Evolutionary conservation across 2,113 vertebrate species (phyloP), one percentile per base, ranked within the genome.

Genomic region (Scatophagus argus): DNA sequence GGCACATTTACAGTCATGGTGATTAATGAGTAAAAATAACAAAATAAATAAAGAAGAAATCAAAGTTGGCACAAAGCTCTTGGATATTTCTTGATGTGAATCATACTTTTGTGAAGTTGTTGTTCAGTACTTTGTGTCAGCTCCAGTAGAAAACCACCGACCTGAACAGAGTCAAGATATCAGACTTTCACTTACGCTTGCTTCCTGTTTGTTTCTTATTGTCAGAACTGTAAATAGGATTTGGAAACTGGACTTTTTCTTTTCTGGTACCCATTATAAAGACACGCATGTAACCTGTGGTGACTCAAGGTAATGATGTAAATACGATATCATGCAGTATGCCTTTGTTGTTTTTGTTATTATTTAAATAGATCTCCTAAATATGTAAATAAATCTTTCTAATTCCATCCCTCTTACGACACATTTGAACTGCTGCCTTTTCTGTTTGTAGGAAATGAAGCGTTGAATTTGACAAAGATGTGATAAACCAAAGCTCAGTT

Each of bases 391-490:
- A n/a, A 17, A 29, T 63, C 62, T 77, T 81, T 83, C 6, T 63
- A 70, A 25, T 43, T 49, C 54, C 65, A n/a, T 36, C 52, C 46
- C 27, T 21, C 19, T 47, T 46, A 65, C 3, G 32, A 67, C 12
- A 36, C 54, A 32, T 58, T 25, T 83, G 27, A 82, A 74, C 41
- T 75, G 73, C 27, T 78, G 81, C 61, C 58, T 60, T 85, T 74
- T 23, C 4, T 72, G 66, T 90, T 86, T 86, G 85, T 89, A 83
- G 72, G 66, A 38, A 79, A 59, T 5, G 27, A 65, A 54, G 12
- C 4, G 3, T 46, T 70, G 78, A 74, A 43, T 79, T 88, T 91
- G 38, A 69, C 85, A 84, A 90, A 85, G 79, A 85, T 47, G 66
- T 13, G 70, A 51, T 73, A 51, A 64, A 61, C 6, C 27, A 6